A percentile compares a stretch with the other conserved stretches of the same genome.
Evolutionary conservation across 2,113 vertebrate genomes (phyloP).

Genomic region (Gymnocephalus cernua): DNA sequence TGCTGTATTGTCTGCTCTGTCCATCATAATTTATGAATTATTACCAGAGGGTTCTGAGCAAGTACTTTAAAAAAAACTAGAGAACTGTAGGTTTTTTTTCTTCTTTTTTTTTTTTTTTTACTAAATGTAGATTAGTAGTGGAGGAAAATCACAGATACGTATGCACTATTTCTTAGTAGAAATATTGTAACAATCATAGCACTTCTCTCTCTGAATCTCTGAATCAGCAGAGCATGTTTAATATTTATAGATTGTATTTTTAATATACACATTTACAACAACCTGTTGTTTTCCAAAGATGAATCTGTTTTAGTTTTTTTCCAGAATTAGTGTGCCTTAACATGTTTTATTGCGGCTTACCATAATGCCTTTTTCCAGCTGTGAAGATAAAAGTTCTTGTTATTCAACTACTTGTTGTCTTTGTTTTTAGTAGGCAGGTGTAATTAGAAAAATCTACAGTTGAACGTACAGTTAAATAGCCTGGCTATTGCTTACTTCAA

Average conservation of each 20-base stretch:
- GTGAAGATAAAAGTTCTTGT: constrained; percentile 57
- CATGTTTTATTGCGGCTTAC: constrained; percentile 38
- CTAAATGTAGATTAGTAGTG: background rate
- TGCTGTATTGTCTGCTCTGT: constrained; percentile 8
- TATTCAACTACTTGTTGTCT: constrained; percentile 11
- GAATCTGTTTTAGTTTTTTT: constrained; percentile 4
- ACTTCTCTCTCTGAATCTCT: constrained; percentile 22
- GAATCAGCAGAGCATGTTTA: constrained; percentile 21
- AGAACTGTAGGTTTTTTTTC: background rate
- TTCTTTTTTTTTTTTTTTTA: background rate
- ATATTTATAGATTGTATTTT: constrained; percentile 40
- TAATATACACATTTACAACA: constrained; percentile 19
- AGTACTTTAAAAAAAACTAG: background rate
- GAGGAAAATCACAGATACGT: constrained; percentile 39
- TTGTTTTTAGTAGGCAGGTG: background rate
- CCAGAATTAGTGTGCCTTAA: constrained; percentile 20
- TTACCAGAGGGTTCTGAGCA: constrained; percentile 18
- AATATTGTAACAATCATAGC: constrained; percentile 15
- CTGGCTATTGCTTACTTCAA: too few relatives aligned
- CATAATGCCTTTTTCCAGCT: constrained; percentile 31
- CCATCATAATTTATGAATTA: constrained; percentile 21
- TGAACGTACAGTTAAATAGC: too few relatives aligned
- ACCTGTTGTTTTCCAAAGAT: constrained; percentile 18
- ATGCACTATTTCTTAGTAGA: constrained; percentile 21
- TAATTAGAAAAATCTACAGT: background rate